phyloP scores from a whole-genome alignment of 2,888 invertebrate species.

The Nemurella pictetii region DNA sequence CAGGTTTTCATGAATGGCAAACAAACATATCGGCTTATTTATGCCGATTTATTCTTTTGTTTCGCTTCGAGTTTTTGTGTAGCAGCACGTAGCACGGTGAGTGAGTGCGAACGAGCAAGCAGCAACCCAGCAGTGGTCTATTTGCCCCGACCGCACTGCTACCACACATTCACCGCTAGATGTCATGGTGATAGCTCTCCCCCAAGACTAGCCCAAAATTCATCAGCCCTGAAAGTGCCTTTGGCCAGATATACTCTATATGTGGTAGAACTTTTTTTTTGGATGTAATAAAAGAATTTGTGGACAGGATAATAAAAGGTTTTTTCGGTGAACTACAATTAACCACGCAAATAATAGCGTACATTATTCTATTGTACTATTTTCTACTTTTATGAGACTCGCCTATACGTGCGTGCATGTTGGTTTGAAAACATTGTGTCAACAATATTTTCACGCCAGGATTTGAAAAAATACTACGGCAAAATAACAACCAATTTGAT shows the following conservation, averaged over 20 bases:
- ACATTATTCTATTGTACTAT: no score
- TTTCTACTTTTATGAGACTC: no score
- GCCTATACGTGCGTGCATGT: no score
- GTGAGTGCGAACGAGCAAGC: no score
- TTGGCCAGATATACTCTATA: neutral
- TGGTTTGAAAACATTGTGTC: no score
- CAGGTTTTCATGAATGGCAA: neutral
- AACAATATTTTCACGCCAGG: no score
- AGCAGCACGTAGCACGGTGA: no score
- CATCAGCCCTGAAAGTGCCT: neutral
- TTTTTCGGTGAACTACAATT: neutral
- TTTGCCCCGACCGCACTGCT: neutral
- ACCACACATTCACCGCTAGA: conserved; percentile 4
- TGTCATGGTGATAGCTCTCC: neutral
- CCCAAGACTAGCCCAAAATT: neutral
- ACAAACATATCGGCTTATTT: neutral
- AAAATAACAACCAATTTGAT: no score
- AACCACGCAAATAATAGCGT: no score
- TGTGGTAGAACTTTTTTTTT: neutral
- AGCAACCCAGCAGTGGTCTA: neutral
- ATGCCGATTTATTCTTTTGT: conserved; percentile 8
- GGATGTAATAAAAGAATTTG: neutral
- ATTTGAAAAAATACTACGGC: no score
- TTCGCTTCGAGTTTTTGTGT: neutral
- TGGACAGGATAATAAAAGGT: neutral